Conservation (phyloP, 2,888 invertebrate genomes). For the Auanema sp. region DNA sequence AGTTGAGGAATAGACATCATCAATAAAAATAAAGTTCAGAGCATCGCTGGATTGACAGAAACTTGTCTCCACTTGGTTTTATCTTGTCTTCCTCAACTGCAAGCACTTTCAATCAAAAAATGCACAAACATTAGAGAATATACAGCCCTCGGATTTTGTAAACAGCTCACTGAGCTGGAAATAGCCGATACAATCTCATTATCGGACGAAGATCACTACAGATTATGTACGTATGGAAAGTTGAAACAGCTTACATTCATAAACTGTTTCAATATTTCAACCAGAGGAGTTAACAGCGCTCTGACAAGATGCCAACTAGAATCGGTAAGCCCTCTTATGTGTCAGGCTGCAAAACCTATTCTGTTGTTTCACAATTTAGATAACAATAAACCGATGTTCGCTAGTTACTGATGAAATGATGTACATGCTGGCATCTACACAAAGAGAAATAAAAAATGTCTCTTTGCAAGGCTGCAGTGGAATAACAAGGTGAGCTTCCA, state of each 20-base stretch:
- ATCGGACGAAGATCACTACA: slow-evolving; percentile 22
- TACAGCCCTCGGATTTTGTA: slow-evolving; percentile 21
- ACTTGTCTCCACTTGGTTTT: slow-evolving; percentile 19
- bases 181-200: slow-evolving; percentile 30
- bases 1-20: neutral
- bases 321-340: slow-evolving; percentile 13
- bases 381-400: slow-evolving; percentile 25
- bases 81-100: slow-evolving; percentile 17
- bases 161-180: slow-evolving; percentile 19
- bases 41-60: slow-evolving; percentile 24
- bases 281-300: slow-evolving; percentile 22
- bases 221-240: slow-evolving; percentile 18
- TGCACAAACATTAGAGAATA: slow-evolving; percentile 32
- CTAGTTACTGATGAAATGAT: slow-evolving; percentile 32
- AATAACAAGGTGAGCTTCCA: slow-evolving; percentile 25
- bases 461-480: slow-evolving; percentile 26
- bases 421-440: slow-evolving; percentile 29
- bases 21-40: slow-evolving; percentile 17
- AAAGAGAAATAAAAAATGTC: slow-evolving; percentile 22
- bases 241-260: slow-evolving; percentile 22
- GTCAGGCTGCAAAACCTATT: neutral
- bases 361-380: slow-evolving; percentile 14
- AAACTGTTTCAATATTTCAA: slow-evolving; percentile 31
- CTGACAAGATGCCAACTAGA: slow-evolving; percentile 26
- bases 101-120: slow-evolving; percentile 22